Base-by-base conservation (phyloP, 2,113 vertebrate species). In the Trematomus loennbergii region DNA sequence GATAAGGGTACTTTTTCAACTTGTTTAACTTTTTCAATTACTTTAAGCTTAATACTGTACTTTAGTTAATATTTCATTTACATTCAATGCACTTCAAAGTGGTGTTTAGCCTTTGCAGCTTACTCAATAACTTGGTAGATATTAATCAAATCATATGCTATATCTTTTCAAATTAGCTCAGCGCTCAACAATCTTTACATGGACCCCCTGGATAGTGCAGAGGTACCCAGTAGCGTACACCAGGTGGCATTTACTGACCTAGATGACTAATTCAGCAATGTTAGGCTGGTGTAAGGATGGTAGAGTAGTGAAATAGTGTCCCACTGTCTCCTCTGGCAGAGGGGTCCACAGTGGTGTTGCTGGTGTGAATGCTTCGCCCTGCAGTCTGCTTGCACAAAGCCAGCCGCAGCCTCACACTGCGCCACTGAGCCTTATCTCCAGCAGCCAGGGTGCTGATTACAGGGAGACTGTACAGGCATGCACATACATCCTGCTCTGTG, bases 371-470 rank as follows among this genome's bases (percentile, higher is more conserved):
- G 40, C 11, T 50, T 65, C 20, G 53, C 53, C 81, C 53, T 61
- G 45, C 73, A 75, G 53, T 67, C 48, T 77, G 58, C 29, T 72
- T 60, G 57, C 67, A 78, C 72, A 62, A 40, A 59, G 53, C 65
- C 46, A 71, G 75, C 55, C 13, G 33, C 49, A 79, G 54, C 70
- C 33, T 58, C 78, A 65, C 75, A 83, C 70, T 22, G 71, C 72
- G 46, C 22, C 57, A 18, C 54, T 73, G 61, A 63, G 60, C 54
- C 82, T 93, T 91, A 89, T 90, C 91, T 86, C 52, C 48, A 49
- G 69, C 65, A 74, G 73, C 60, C 90, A 86, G 82, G 78, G 70
- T 76, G 77, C 84, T 87, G 87, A 88, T 88, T 83, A 86, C 36
- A 83, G 64, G 29, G 36, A 73, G 67, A 60, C 75, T 78, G 88